Conservation (phyloP, 1,140 invertebrate genomes). For the Drosophila sucinea region DNA sequence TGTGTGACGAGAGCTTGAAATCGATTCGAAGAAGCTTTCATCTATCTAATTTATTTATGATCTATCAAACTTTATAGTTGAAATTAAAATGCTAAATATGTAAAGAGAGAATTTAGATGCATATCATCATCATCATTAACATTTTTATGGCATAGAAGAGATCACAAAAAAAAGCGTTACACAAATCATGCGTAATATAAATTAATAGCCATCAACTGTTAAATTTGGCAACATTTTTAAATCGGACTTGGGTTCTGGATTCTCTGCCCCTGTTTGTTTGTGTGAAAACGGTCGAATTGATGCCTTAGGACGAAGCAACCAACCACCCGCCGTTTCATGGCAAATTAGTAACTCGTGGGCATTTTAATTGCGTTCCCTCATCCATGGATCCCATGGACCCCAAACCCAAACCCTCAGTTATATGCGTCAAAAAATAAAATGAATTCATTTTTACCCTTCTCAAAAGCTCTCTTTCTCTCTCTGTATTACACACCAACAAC, state of each 20-base stretch:
- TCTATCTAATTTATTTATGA: constrained; percentile 72
- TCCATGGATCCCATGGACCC: constrained; percentile 8
- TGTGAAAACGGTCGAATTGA: constrained; percentile 9
- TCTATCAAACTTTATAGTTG: constrained; percentile 27
- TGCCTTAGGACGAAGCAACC: neutral
- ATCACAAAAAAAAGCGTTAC: constrained; percentile 37
- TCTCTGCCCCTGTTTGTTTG: neutral
- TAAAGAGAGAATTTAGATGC: neutral
- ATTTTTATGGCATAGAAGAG: neutral
- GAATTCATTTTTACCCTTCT: constrained; percentile 80
- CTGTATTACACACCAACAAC: constrained; percentile 35
- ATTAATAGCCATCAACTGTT: constrained; percentile 77
- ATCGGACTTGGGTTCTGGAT: constrained; percentile 22
- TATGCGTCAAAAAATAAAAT: constrained; percentile 78
- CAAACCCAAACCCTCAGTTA: constrained; percentile 38
- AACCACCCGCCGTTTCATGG: constrained; percentile 62
- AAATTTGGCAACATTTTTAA: constrained; percentile 60
- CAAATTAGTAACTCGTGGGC: constrained; percentile 81
- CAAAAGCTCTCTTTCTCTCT: constrained; percentile 40
- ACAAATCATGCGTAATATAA: constrained; percentile 77
- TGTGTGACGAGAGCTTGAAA: constrained; percentile 46
- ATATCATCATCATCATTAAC: neutral
- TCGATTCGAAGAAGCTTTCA: constrained; percentile 47
- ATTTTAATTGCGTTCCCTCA: constrained; percentile 73
- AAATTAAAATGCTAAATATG: no score